Base-by-base conservation (phyloP, 2,113 vertebrate species). In the Malurus elegans region DNA sequence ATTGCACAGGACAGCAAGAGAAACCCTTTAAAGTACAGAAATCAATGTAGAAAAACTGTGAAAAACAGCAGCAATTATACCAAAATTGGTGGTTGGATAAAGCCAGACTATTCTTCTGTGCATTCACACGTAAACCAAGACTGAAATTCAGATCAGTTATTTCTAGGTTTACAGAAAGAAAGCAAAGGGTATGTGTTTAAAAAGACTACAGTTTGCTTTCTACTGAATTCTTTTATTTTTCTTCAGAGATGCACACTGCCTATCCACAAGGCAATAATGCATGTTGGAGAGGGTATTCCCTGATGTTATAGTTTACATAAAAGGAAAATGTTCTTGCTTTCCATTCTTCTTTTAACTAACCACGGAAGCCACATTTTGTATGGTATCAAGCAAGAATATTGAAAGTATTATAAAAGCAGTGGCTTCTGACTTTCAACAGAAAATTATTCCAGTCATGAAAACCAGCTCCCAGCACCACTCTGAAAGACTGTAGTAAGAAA, bases 21-120 rank as follows among this genome's bases (percentile, higher is more conserved):
- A 29, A 95, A 81, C 40, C 31, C 45, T 87, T 65, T 60, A 18
- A 89, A 84, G 21, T 18, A 83, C 24, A 66, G 25, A 78, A 80
- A 91, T 57, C n/a, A 42, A 47, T 0, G 0, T 7, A 61, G 19
- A 82, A 5, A 13, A 75, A 44, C 48, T 9, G 8, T 40, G 26
- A 86, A 90, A 89, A 85, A 29, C 6, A 69, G 54, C 40, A 87
- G 57, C 31, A 72, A 60, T 65, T 67, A 48, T 11, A 84, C n/a
- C 12, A 72, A 83, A 92, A 65, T 14, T 9, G 2, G 28, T 32
- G 54, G 62, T 3, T 78, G 40, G 11, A 45, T 57, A 84, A 87
- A 92, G 23, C 32, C 50, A 60, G 29, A 20, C 50, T 51, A 48
- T 48, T 66, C 24, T 73, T 86, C 64, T 75, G n/a, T 67, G 40